Evolutionary conservation across 2,113 vertebrate genomes (phyloP).

Genomic region (Centropus bengalensis): DNA sequence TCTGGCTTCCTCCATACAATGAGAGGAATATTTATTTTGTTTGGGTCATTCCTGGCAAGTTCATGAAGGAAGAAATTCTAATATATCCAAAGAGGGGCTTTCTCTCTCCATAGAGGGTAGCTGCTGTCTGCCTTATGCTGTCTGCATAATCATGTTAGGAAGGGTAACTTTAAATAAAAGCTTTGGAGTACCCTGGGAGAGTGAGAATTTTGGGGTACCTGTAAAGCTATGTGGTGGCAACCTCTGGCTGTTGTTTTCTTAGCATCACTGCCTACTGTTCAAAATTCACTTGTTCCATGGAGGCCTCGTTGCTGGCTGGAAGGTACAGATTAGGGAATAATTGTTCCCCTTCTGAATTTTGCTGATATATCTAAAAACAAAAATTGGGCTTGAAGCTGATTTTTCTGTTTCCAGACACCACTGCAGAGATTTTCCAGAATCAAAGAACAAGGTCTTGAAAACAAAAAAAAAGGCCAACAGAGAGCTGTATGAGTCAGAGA

Average conservation of each 20-base stretch:
- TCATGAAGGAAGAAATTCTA: background rate
- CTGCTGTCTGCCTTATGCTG: background rate
- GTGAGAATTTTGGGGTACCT: background rate
- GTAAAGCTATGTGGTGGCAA: background rate
- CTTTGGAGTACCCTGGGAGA: background rate
- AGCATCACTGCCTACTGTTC: background rate
- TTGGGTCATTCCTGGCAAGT: background rate
- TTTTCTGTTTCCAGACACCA: background rate
- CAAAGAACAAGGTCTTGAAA: slow-evolving; percentile 12
- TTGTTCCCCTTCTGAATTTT: background rate
- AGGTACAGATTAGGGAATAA: background rate
- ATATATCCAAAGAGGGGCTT: background rate
- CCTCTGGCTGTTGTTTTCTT: background rate
- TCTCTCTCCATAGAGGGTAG: background rate
- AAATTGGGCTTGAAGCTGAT: background rate
- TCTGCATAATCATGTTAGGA: fast-evolving
- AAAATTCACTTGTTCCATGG: background rate
- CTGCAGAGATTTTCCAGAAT: slow-evolving; percentile 32
- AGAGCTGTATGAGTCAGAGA: slow-evolving; percentile 51
- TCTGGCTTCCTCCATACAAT: background rate
- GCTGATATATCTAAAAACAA: background rate
- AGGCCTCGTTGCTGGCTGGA: background rate
- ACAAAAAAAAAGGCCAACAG: background rate
- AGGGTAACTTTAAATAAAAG: background rate
- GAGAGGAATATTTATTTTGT: background rate